Conservation (phyloP, 2,888 invertebrate species). For the Eilema griseolum region DNA sequence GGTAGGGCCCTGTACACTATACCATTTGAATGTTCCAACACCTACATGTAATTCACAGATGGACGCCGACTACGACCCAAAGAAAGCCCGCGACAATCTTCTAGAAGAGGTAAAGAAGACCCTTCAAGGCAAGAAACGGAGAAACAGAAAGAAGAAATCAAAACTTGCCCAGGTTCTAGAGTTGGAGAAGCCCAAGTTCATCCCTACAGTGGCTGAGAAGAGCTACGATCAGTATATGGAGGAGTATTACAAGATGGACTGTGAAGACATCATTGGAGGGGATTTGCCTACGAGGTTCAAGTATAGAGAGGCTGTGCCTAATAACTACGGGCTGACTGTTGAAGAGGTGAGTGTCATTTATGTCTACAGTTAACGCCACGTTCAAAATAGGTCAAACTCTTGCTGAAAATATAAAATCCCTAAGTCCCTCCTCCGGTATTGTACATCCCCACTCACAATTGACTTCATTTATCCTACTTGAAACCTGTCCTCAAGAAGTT, state of each 20-base stretch:
- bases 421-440: too few relatives aligned
- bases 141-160: constrained; percentile 89
- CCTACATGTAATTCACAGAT: constrained; percentile 84
- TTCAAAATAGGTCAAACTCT: too few relatives aligned
- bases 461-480: too few relatives aligned
- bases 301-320: constrained; percentile 95
- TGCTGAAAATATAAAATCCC: too few relatives aligned
- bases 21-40: neutral
- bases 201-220: constrained; percentile 90
- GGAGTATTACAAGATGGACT: constrained; percentile 98
- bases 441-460: too few relatives aligned
- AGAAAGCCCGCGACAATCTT: constrained; percentile 78
- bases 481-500: too few relatives aligned
- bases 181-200: constrained; percentile 93
- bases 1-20: too few relatives aligned
- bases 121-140: constrained; percentile 85
- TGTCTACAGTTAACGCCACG: neutral
- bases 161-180: constrained; percentile 91
- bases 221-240: constrained; percentile 96
- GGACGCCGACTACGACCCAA: constrained; percentile 95
- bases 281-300: constrained; percentile 97
- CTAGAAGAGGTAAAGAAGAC: constrained; percentile 85
- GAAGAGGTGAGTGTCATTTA: constrained; percentile 91
- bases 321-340: constrained; percentile 95
- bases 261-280: constrained; percentile 97